A percentile compares a stretch with the other conserved stretches of the same genome.
These are phyloP conservation scores for Xestoiulus laeticollis DNA, from an alignment of 2,888 invertebrate genomes.

Conservation along the genomic window DNA sequence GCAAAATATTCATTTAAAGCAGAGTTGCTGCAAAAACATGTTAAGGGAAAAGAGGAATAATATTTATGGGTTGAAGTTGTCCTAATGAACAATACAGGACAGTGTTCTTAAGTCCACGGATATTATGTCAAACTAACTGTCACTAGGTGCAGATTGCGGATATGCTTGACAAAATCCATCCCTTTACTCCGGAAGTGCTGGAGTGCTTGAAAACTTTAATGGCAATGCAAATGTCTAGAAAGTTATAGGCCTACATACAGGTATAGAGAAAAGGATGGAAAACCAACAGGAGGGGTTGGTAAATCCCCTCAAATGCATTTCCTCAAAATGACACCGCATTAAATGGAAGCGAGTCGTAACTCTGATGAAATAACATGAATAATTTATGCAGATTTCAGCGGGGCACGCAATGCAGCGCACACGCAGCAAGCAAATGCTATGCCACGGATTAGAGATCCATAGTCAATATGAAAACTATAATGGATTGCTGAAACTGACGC, in stretches of 20 bases:
- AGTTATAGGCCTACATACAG: no score
- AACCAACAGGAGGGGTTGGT: not conserved
- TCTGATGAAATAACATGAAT: constrained; percentile 20
- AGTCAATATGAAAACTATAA: not conserved
- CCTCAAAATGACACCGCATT: constrained; percentile 20
- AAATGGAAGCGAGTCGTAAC: constrained; percentile 26
- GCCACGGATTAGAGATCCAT: not conserved
- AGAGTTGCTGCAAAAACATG: no score
- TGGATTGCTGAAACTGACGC: not conserved
- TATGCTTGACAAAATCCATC: not conserved
- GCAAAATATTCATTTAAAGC: no score
- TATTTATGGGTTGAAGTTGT: no score
- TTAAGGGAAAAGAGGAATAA: no score
- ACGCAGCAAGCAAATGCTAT: not conserved
- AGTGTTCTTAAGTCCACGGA: no score
- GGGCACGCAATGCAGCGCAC: not conserved
- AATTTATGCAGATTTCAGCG: constrained; percentile 26
- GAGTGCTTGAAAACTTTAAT: not conserved
- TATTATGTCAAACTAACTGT: no score
- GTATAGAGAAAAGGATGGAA: no score
- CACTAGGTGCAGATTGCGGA: no score
- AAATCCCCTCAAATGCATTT: constrained; percentile 12
- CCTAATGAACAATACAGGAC: no score
- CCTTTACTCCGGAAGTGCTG: not conserved
- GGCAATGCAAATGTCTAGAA: not conserved